Conservation (phyloP, 1,140 invertebrate species). For the Scaptomyza montana region DNA sequence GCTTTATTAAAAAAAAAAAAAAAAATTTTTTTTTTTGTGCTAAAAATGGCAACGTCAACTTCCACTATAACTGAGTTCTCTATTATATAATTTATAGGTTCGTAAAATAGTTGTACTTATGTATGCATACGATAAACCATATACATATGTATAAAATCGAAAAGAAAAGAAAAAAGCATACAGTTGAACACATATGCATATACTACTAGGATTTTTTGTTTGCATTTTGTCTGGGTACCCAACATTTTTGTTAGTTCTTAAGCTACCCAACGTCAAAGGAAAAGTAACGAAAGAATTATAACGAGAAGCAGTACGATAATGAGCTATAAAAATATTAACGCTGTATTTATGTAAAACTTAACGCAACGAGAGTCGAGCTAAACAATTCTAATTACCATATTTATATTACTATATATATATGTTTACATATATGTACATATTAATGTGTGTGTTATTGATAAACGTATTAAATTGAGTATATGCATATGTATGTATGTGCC, state of each 20-base stretch:
- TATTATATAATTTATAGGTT: slow-evolving; percentile 43
- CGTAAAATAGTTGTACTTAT: slow-evolving; percentile 47
- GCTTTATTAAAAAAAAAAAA: slow-evolving; percentile 36
- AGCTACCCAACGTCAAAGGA: slow-evolving; percentile 18
- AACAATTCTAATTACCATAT: slow-evolving; percentile 11
- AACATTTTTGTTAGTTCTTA: slow-evolving; percentile 28
- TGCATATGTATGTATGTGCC: slow-evolving; percentile 29
- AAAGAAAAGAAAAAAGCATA: slow-evolving; percentile 1
- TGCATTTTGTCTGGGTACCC: slow-evolving; percentile 2
- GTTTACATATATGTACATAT: neutral
- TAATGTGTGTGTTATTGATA: neutral
- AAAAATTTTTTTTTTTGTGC: neutral
- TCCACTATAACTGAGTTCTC: slow-evolving; percentile 44
- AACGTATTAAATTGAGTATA: slow-evolving; percentile 11
- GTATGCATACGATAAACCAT: slow-evolving; percentile 8
- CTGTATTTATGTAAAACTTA: slow-evolving; percentile 44
- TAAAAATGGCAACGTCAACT: slow-evolving; percentile 49
- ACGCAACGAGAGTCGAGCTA: slow-evolving; percentile 17
- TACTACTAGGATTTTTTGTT: neutral
- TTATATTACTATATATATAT: slow-evolving; percentile 9
- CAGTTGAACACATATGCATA: neutral
- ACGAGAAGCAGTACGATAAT: slow-evolving; percentile 12
- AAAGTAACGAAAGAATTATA: slow-evolving; percentile 22
- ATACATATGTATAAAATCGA: slow-evolving; percentile 25
- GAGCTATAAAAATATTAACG: slow-evolving; percentile 12